Conservation (phyloP, 1,140 invertebrate species). For the Caenorhabditis latens region DNA sequence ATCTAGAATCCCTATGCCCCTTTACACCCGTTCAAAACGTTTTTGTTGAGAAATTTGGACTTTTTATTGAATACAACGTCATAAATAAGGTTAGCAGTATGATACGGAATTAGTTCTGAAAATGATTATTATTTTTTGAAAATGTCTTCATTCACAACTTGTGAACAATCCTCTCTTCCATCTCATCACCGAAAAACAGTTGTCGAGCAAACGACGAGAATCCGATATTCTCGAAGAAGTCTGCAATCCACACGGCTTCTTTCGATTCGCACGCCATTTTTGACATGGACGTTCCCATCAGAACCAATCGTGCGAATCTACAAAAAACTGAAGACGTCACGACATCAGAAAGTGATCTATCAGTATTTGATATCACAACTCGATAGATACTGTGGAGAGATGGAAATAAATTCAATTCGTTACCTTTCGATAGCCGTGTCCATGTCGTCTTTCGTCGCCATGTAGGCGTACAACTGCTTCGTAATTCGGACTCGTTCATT, state of each 20-base stretch:
- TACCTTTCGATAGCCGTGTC: constrained; percentile 73
- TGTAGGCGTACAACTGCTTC: constrained; percentile 75
- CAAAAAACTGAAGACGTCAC: background rate
- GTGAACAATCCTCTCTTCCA: constrained; percentile 46
- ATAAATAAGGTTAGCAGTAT: too few relatives aligned
- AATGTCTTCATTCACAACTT: background rate
- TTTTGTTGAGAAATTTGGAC: too few relatives aligned
- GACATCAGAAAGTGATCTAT: constrained; percentile 7
- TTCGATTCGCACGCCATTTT: constrained; percentile 77
- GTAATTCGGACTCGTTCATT: constrained; percentile 70
- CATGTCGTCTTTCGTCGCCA: constrained; percentile 70
- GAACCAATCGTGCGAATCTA: constrained; percentile 68
- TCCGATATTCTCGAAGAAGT: constrained; percentile 76
- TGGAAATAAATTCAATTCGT: constrained; percentile 46
- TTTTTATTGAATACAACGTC: too few relatives aligned
- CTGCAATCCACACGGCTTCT: constrained; percentile 76
- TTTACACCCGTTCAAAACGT: too few relatives aligned
- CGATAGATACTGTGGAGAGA: background rate
- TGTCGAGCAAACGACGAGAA: constrained; percentile 74
- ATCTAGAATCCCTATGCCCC: too few relatives aligned
- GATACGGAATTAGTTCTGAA: too few relatives aligned
- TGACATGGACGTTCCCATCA: constrained; percentile 76
- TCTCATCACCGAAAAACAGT: constrained; percentile 72
- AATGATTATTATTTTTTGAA: too few relatives aligned
- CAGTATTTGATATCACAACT: background rate